Conservation (phyloP, 2,888 invertebrate species). For the Boloria selene region DNA sequence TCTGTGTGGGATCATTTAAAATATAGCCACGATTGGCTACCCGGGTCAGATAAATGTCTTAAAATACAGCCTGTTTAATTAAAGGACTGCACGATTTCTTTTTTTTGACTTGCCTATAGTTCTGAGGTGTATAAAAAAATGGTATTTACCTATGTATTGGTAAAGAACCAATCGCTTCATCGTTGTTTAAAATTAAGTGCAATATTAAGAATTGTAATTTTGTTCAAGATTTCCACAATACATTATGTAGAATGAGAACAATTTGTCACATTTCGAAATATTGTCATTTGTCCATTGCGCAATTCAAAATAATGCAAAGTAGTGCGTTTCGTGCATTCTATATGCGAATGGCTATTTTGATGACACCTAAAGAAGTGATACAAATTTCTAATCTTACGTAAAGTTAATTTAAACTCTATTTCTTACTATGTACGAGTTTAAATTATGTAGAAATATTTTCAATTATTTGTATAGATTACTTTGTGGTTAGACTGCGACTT, state of each 20-base stretch:
- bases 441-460: slow-evolving; percentile 22
- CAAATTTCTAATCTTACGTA: slow-evolving; percentile 22
- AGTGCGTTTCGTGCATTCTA: slow-evolving; percentile 22
- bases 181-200: too few relatives aligned
- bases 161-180: too few relatives aligned
- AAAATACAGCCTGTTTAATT: too few relatives aligned
- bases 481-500: slow-evolving; percentile 28
- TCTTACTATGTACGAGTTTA: slow-evolving; percentile 8
- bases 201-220: slow-evolving; percentile 10
- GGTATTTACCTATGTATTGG: too few relatives aligned
- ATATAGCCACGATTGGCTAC: too few relatives aligned
- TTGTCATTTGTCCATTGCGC: slow-evolving; percentile 30
- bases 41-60: too few relatives aligned
- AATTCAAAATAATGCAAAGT: slow-evolving; percentile 30
- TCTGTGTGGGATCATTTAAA: too few relatives aligned
- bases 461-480: slow-evolving; percentile 28
- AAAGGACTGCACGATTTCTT: too few relatives aligned
- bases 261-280: slow-evolving; percentile 36
- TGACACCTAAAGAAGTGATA: slow-evolving; percentile 22
- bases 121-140: too few relatives aligned
- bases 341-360: slow-evolving; percentile 28
- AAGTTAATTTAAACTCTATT: neutral
- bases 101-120: too few relatives aligned
- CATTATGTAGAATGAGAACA: slow-evolving; percentile 29
- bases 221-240: slow-evolving; percentile 19